A percentile compares a stretch with the other conserved stretches of the same genome.
Evolutionary conservation across 2,797 vertebrate species (phyloP).

Genomic region (Phrynocephalus guinanensis): DNA sequence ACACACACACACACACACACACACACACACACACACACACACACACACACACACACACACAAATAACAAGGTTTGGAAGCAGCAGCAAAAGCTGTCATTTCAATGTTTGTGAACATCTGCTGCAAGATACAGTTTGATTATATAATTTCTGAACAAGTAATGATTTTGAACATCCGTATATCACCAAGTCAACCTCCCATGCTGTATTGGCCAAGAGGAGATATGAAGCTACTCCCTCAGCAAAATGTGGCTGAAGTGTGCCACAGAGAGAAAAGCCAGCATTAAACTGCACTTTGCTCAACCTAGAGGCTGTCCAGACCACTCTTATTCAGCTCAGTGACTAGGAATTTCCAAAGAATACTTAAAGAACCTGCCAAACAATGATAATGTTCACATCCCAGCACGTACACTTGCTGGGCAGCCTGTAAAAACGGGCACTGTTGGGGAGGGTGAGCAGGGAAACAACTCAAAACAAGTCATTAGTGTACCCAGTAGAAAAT

Average conservation of each 20-base stretch:
- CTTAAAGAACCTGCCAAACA: constrained; percentile 24
- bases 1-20: too few species aligned
- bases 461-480: constrained; percentile 50
- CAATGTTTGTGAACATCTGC: neutral
- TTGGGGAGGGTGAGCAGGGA: neutral
- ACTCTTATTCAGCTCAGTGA: constrained; percentile 38
- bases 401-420: constrained; percentile 24
- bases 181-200: constrained; percentile 38
- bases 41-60: too few species aligned
- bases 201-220: constrained; percentile 13
- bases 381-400: constrained; percentile 32
- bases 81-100: constrained; percentile 1
- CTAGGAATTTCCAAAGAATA: constrained; percentile 43
- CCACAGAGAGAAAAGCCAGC: neutral
- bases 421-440: constrained; percentile 38
- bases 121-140: neutral
- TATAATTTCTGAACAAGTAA: constrained; percentile 28
- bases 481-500: constrained; percentile 51
- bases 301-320: neutral
- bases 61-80: neutral
- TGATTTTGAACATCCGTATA: fast-evolving
- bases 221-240: neutral
- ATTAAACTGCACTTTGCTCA: constrained; percentile 31
- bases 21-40: too few species aligned
- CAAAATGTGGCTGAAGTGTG: constrained; percentile 20